Evolutionary conservation across 2,113 vertebrate genomes (phyloP), one percentile per base, ranked within the genome.

Genomic region (Corythornis cristatus): DNA sequence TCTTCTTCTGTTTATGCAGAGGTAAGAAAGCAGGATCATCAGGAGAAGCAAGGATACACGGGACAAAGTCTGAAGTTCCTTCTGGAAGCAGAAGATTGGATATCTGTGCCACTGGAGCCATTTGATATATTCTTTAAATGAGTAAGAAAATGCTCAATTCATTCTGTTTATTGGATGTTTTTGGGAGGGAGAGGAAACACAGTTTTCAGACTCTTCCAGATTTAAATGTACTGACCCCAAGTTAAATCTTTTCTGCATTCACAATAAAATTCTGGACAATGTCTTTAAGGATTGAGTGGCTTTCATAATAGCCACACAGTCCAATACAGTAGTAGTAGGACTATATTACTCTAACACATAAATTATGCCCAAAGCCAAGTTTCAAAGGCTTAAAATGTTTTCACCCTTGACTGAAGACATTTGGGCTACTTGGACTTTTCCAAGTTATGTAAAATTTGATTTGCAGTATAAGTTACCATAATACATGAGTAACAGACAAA

Each of bases 1-100:
- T 65, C 11, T n/a, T 48, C 20, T 75, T n/a, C 42, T 67, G 11
- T 12, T 40, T 12, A 62, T 31, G 11, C 48, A 73, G 33, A 88
- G 29, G 25, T 50, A 11, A 80, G n/a, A 79, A 79, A 62, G 25
- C n/a, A 73, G 26, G 56, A 33, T 83, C 86, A 78, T 76, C 89
- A 84, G 74, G 76, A 82, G 90, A 95, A 93, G 48, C n/a, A 91
- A 93, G 42, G 33, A 67, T 56, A 42, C 43, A 76, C 48, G 83
- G 57, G 72, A 88, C 17, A 88, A 86, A 76, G 57, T 75, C 40
- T 92, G 88, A 58, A 86, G 74, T 9, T 72, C 82, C 72, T 42
- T 14, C 16, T 68, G 82, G 86, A 73, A 91, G 29, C 21, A 22
- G 65, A 25, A 28, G 15, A 40, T 43, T 85, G 58, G 79, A 86